Evolutionary conservation across 2,113 vertebrate species (phyloP).

Genomic region (Gulo gulo): DNA sequence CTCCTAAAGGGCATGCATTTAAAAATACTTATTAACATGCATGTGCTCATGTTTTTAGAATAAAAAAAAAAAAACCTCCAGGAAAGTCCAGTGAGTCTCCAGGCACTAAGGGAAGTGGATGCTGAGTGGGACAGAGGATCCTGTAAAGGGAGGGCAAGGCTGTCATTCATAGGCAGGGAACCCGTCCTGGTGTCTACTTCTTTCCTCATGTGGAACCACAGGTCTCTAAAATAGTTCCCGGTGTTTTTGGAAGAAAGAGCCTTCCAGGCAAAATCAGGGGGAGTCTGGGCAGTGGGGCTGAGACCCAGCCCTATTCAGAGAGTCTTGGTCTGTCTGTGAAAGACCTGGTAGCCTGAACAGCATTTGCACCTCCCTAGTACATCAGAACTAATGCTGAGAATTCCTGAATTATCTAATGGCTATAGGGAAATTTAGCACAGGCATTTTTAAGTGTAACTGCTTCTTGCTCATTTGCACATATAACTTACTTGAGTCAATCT

Average conservation of each 20-base stretch:
- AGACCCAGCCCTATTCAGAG: background rate
- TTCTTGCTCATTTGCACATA: conserved; percentile 25
- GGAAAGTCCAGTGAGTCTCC: background rate
- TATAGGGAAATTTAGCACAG: background rate
- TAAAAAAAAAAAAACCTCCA: background rate
- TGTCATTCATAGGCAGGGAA: background rate
- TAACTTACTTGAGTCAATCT: conserved; percentile 31
- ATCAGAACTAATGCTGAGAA: background rate
- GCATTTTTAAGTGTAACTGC: conserved; percentile 13
- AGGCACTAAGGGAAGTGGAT: background rate
- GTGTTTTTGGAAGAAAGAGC: background rate
- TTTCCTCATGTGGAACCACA: background rate
- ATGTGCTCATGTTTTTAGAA: background rate
- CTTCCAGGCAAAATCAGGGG: background rate
- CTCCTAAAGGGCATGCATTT: background rate
- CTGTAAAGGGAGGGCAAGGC: background rate
- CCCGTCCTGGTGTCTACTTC: background rate
- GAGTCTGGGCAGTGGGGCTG: background rate
- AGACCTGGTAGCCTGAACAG: background rate
- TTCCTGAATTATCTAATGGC: background rate
- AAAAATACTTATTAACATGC: background rate
- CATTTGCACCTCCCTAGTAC: background rate
- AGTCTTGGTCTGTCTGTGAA: background rate
- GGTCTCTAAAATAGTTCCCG: background rate
- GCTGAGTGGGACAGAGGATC: background rate